Conservation (phyloP, 1,140 invertebrate genomes). For the Apis cerana region DNA sequence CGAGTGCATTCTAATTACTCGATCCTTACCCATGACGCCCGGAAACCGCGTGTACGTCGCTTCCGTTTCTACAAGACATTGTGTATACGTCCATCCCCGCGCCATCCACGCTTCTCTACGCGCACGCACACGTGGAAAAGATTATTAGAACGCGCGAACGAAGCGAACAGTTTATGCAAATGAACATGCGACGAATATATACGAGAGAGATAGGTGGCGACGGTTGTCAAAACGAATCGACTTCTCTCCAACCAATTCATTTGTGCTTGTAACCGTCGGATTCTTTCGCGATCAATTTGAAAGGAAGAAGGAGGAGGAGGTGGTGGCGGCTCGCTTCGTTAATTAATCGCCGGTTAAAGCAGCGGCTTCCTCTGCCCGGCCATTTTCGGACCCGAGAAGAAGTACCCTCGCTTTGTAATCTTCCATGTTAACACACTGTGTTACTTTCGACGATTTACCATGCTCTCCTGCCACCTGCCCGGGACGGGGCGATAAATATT, state of each 20-base stretch:
- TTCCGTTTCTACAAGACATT: not conserved
- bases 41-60: constrained; percentile 23
- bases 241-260: not conserved
- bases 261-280: not conserved
- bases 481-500: constrained; percentile 20
- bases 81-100: too few species aligned
- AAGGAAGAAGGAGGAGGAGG: too few species aligned
- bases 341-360: constrained; percentile 23
- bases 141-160: not conserved
- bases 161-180: not conserved
- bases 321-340: not conserved
- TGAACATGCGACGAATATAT: not conserved
- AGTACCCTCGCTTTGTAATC: constrained; percentile 9
- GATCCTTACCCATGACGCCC: constrained; percentile 6
- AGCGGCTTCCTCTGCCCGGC: not conserved
- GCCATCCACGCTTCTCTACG: not conserved
- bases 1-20: constrained; percentile 37
- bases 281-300: constrained; percentile 12
- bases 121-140: too few species aligned
- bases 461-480: not conserved
- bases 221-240: not conserved
- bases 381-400: not conserved
- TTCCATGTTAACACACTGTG: constrained; percentile 1
- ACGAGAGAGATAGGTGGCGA: not conserved
- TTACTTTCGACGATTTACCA: constrained; percentile 14